phyloP scores from a whole-genome alignment of 2,797 vertebrate species.

The Gastrophryne carolinensis region DNA sequence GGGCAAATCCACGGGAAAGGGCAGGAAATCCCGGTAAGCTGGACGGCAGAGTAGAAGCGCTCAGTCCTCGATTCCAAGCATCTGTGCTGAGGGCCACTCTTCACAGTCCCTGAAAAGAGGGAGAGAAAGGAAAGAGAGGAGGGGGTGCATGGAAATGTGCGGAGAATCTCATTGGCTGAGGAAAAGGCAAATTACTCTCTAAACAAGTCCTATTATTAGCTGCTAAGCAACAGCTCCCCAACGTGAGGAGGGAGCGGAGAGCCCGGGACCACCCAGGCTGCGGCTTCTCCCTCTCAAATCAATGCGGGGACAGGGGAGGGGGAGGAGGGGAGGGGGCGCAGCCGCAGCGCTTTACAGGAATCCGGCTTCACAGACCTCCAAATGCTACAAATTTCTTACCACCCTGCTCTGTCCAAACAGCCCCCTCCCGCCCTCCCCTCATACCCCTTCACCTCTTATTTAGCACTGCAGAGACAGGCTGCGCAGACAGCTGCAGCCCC shows the following conservation, averaged over 20 bases:
- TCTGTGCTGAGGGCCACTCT: slow-evolving; percentile 79
- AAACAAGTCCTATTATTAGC: slow-evolving; percentile 93
- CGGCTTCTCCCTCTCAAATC: slow-evolving; percentile 62
- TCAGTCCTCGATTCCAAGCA: slow-evolving; percentile 72
- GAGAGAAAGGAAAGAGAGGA: slow-evolving; percentile 31
- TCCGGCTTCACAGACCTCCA: slow-evolving; percentile 61
- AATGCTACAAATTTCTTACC: slow-evolving; percentile 56
- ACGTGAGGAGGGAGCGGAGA: slow-evolving; percentile 78
- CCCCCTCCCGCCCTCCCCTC: slow-evolving; percentile 21
- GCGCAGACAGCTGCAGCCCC: slow-evolving; percentile 52
- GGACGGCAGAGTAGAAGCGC: neutral
- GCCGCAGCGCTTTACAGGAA: slow-evolving; percentile 52
- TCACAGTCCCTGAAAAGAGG: slow-evolving; percentile 76
- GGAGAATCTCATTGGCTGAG: slow-evolving; percentile 85
- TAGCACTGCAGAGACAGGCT: slow-evolving; percentile 45
- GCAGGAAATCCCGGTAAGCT: neutral
- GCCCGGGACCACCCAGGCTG: slow-evolving; percentile 81
- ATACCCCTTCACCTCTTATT: slow-evolving; percentile 39
- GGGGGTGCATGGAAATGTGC: slow-evolving; percentile 85
- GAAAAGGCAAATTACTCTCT: slow-evolving; percentile 92
- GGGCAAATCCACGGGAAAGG: slow-evolving; percentile 54
- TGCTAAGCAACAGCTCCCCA: slow-evolving; percentile 92
- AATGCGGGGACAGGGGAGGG: slow-evolving; percentile 33
- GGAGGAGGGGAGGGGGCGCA: slow-evolving; percentile 34
- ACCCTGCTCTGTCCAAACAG: slow-evolving; percentile 53